Base-by-base conservation (phyloP, 2,797 vertebrate species). In the Sebastes matsubarae region DNA sequence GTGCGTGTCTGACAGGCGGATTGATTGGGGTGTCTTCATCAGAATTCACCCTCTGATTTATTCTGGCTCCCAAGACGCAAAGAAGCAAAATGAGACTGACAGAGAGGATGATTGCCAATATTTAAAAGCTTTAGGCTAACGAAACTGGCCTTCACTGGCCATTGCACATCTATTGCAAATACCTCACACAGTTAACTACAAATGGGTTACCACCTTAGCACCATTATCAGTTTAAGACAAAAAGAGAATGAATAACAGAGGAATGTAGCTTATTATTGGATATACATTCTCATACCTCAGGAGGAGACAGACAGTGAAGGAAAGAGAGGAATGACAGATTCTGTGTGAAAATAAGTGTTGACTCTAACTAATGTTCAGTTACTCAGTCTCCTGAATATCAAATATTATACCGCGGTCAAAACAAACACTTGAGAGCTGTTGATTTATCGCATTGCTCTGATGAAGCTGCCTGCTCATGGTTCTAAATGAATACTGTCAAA, bases 11-110 rank as follows among this genome's bases (percentile, higher is more conserved):
- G 58, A 66, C 67, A 66, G 59, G 24, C 1, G 2, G 54, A 75
- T 46, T 65, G 71, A 80, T 61, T 61, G 61, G 25, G 12, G 25
- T 63, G 75, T 68, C 57, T 63, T 59, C 65, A 78, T 72, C 32
- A 75, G 11, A 60, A 71, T 64, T 68, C n/a, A 71, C 50, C 36
- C 11, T 72, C 55, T 18, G 64, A 68, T 72, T 79, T 66, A 46
- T 32, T 61, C 24, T 60, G 5, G 4, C 63, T 46, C 50, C 32
- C 16, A 20, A 32, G 54, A 77, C n/a, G 22, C 54, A 66, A 74
- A 60, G 8, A 24, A 52, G 8, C 9, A 32, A 70, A 18, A 27
- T 25, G 13, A 78, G 52, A 54, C 25, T 54, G 46, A 72, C 63
- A 79, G 60, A 58, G 38, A 54, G 13, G 13, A 61, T 27, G 46